Conservation (phyloP, 2,113 vertebrate genomes). For the Gobiocypris rarus region DNA sequence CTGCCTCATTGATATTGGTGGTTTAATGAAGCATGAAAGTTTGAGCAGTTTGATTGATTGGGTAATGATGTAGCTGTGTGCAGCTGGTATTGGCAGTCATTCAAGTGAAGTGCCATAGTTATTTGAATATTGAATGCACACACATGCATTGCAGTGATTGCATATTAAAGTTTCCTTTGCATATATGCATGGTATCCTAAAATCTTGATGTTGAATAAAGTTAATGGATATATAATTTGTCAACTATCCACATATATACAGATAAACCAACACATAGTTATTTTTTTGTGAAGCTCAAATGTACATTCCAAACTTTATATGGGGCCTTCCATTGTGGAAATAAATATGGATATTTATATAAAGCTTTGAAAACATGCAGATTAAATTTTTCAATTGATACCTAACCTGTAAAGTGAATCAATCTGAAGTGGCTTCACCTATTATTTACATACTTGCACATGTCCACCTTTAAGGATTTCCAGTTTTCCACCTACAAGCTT, state of each 20-base stretch:
- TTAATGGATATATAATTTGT: background rate
- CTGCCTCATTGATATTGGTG: constrained; percentile 28
- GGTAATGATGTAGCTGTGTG: constrained; percentile 3
- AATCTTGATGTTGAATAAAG: background rate
- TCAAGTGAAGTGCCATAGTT: background rate
- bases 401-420: background rate
- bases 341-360: background rate
- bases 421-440: background rate
- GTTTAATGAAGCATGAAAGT: background rate
- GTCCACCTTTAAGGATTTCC: constrained; percentile 1
- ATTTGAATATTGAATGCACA: background rate
- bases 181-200: background rate
- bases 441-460: background rate
- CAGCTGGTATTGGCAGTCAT: constrained; percentile 15
- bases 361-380: background rate
- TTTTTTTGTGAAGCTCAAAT: background rate
- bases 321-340: background rate
- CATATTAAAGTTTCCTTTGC: background rate
- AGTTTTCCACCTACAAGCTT: constrained; percentile 25
- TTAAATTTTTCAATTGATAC: background rate
- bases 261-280: background rate
- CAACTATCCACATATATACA: background rate
- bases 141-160: background rate
- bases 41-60: constrained; percentile 32
- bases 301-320: background rate